phyloP scores from a whole-genome alignment of 2,113 vertebrate species.

The Amphiprion ocellaris region DNA sequence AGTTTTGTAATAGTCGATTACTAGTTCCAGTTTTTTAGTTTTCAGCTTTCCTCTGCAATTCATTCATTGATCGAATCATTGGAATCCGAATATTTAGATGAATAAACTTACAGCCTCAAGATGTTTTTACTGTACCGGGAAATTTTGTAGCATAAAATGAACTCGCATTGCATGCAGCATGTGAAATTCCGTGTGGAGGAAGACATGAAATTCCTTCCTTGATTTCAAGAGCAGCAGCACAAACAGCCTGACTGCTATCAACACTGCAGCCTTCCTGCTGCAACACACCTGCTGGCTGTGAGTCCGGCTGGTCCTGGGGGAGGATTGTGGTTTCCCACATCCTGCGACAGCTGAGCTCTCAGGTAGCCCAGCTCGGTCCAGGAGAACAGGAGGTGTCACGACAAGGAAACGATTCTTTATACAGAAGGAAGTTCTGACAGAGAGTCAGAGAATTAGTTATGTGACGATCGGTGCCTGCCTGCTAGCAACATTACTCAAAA shows the following conservation, averaged over 20 bases:
- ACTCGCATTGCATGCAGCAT: not conserved
- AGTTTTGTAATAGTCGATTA: no score
- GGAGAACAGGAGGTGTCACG: conserved; percentile 10
- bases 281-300: conserved; percentile 37
- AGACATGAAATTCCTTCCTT: conserved; percentile 16
- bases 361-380: conserved; percentile 80
- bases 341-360: conserved; percentile 86
- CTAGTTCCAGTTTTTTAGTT: no score
- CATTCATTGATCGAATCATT: no score
- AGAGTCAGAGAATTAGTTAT: not conserved
- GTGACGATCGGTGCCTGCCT: no score
- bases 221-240: conserved; percentile 39
- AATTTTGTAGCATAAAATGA: not conserved
- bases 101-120: not conserved
- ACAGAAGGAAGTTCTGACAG: not conserved
- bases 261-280: conserved; percentile 27
- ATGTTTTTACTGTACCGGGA: not conserved
- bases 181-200: conserved; percentile 8
- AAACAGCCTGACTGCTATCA: conserved; percentile 36
- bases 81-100: no score
- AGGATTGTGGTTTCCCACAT: conserved; percentile 87
- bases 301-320: conserved; percentile 53
- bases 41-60: no score
- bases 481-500: no score
- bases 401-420: conserved; percentile 2